A percentile compares a stretch with the other conserved stretches of the same genome.
These are phyloP conservation scores for Squalus acanthias DNA, from an alignment of 2,797 vertebrate genomes.

Conservation along the genomic window DNA sequence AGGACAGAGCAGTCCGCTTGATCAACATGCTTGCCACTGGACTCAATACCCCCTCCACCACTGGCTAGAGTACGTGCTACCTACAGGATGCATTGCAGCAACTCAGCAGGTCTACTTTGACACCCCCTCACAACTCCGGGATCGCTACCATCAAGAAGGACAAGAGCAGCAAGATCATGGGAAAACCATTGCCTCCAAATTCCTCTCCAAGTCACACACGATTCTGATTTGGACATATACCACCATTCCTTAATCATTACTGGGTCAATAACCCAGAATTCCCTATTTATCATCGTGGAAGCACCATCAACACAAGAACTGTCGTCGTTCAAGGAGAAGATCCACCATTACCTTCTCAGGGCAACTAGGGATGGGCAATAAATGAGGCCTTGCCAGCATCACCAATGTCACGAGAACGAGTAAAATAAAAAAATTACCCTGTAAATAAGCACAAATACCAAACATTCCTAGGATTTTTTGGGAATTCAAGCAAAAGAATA, in stretches of 20 bases:
- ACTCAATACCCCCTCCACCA: background rate
- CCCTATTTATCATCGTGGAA: no score
- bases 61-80: background rate
- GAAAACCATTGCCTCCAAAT: background rate
- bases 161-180: background rate
- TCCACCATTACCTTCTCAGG: background rate
- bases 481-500: no score
- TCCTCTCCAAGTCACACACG: background rate
- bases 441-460: no score
- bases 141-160: background rate
- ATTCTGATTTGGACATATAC: background rate
- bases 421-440: no score
- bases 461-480: no score
- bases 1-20: background rate
- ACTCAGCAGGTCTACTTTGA: background rate
- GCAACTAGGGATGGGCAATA: no score
- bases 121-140: background rate
- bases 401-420: no score
- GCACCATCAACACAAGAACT: background rate
- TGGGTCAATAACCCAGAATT: background rate
- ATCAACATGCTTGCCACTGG: background rate
- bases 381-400: no score
- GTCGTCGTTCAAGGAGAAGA: background rate
- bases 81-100: background rate
- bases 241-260: background rate